Evolutionary conservation across 1,140 invertebrate species (phyloP).

Genomic region (Conopomorpha cramerella): DNA sequence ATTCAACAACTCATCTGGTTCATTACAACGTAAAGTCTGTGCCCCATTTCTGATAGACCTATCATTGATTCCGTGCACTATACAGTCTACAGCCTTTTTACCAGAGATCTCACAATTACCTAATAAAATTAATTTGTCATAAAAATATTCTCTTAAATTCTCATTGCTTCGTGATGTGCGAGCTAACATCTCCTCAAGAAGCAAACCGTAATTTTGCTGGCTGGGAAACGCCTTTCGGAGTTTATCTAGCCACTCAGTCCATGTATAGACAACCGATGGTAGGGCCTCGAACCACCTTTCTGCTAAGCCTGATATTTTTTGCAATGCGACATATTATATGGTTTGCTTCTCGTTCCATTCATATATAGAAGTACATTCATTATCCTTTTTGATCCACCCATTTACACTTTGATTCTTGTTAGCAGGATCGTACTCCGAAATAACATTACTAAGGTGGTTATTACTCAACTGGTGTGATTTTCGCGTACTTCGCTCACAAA

Average conservation of each 20-base stretch:
- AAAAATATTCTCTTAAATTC: constrained; percentile 4
- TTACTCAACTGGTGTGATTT: no score
- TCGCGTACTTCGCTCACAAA: no score
- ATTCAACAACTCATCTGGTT: constrained; percentile 2
- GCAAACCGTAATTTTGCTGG: constrained; percentile 3
- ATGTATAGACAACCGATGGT: constrained; percentile 6
- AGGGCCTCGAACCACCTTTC: constrained; percentile 11
- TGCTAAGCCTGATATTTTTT: constrained; percentile 6
- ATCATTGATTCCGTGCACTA: constrained; percentile 5
- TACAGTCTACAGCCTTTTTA: constrained; percentile 5
- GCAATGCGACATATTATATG: constrained; percentile 1
- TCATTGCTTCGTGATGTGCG: background rate
- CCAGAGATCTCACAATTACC: constrained; percentile 4
- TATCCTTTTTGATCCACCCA: constrained; percentile 4
- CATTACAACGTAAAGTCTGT: constrained; percentile 1
- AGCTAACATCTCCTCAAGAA: constrained; percentile 3
- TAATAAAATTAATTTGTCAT: constrained; percentile 4
- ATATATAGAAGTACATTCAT: constrained; percentile 5
- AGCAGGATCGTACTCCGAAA: constrained; percentile 4
- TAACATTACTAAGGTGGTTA: no score
- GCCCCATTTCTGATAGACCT: constrained; percentile 3
- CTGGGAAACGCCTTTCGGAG: constrained; percentile 7
- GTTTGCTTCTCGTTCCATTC: constrained; percentile 4
- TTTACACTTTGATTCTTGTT: constrained; percentile 3
- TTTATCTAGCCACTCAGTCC: constrained; percentile 11